Evolutionary conservation across 2,888 invertebrate species (phyloP).

Genomic region (Lasioglossum calceatum): DNA sequence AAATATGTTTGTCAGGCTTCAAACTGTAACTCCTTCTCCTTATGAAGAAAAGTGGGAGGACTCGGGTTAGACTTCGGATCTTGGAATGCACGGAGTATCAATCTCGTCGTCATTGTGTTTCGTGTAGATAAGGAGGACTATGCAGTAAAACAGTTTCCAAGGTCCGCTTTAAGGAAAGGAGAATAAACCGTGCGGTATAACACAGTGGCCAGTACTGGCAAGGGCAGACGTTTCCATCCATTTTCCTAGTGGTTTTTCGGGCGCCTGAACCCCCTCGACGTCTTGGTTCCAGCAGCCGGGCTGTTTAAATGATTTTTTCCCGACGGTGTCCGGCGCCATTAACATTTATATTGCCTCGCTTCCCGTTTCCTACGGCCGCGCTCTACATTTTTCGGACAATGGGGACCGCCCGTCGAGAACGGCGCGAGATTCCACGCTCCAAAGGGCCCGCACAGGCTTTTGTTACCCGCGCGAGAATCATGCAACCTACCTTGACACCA

Average conservation of each 20-base stretch:
- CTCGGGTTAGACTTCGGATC: too few species aligned
- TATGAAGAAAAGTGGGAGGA: too few species aligned
- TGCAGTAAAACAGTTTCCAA: background rate
- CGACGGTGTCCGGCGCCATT: conserved; percentile 66
- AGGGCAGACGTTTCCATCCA: conserved; percentile 57
- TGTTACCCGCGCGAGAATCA: conserved; percentile 66
- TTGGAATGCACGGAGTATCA: too few species aligned
- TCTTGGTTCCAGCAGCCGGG: conserved; percentile 43
- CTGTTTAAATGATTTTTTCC: conserved; percentile 54
- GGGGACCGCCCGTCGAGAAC: conserved; percentile 64
- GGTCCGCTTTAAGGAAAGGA: background rate
- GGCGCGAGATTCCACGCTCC: conserved; percentile 53
- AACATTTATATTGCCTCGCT: conserved; percentile 79
- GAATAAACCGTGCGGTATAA: background rate
- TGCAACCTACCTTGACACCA: conserved; percentile 51
- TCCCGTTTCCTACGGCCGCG: conserved; percentile 59
- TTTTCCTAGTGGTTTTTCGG: conserved; percentile 54
- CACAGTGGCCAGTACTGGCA: background rate
- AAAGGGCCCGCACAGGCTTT: conserved; percentile 60
- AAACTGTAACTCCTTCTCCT: too few species aligned
- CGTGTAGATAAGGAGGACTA: background rate
- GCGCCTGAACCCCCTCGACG: conserved; percentile 30
- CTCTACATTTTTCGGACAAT: conserved; percentile 74
- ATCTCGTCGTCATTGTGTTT: too few species aligned
- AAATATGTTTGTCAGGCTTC: background rate